Conservation (phyloP, 2,888 invertebrate genomes). For the Xylota segnis region DNA sequence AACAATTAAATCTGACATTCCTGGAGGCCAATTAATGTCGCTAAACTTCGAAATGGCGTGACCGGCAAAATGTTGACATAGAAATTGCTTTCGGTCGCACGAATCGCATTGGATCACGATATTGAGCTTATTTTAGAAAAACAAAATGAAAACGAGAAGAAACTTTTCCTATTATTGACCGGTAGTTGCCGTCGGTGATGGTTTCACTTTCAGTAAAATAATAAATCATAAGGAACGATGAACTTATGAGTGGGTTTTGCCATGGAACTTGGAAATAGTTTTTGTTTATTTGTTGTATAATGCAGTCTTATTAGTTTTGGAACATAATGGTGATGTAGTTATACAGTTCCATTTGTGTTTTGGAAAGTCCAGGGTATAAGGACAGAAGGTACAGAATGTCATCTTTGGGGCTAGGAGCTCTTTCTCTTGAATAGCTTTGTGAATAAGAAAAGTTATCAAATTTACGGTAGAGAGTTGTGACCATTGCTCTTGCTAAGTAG, state of each 20-base stretch:
- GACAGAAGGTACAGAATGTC: too few species aligned
- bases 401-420: too few species aligned
- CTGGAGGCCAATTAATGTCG: conserved; percentile 16
- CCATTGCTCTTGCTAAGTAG: too few species aligned
- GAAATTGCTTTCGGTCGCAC: neutral
- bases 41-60: conserved; percentile 16
- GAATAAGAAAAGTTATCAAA: too few species aligned
- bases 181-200: neutral
- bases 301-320: too few species aligned
- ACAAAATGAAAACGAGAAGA: too few species aligned
- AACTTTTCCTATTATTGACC: neutral
- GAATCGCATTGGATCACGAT: conserved; percentile 12
- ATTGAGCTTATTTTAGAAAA: neutral
- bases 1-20: conserved; percentile 18
- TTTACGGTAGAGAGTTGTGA: too few species aligned
- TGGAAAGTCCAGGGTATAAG: too few species aligned
- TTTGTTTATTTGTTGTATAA: too few species aligned
- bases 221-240: neutral
- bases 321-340: too few species aligned
- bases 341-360: too few species aligned
- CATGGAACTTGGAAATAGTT: neutral
- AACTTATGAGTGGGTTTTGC: neutral
- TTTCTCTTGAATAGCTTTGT: too few species aligned
- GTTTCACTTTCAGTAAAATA: neutral
- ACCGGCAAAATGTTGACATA: conserved; percentile 10